Percentiles rank a stretch among this genome's conserved stretches.
These are phyloP conservation scores for Tetramorium simillimum DNA, from an alignment of 1,140 invertebrate species.

Conservation along the genomic window DNA sequence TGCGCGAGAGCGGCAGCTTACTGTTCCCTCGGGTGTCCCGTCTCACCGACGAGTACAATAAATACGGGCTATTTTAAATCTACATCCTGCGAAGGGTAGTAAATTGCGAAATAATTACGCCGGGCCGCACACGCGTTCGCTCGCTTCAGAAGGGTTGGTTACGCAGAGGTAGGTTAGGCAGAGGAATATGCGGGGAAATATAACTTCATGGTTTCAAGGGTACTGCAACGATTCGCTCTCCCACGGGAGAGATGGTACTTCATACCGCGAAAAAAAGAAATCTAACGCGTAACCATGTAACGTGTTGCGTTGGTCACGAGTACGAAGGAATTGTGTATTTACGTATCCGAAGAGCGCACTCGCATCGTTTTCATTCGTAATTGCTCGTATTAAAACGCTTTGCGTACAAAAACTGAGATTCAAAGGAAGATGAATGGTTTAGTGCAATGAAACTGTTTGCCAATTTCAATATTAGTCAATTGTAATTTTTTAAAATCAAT, in stretches of 20 bases:
- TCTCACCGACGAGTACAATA: constrained; percentile 77
- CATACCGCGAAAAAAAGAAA: constrained; percentile 33
- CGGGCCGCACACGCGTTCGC: constrained; percentile 67
- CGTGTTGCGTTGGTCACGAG: constrained; percentile 58
- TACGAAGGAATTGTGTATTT: constrained; percentile 35
- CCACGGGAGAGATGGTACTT: constrained; percentile 74
- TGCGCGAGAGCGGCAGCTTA: constrained; percentile 68
- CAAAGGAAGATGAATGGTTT: neutral
- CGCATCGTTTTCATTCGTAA: constrained; percentile 46
- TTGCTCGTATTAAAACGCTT: constrained; percentile 21
- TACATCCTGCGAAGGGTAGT: constrained; percentile 80
- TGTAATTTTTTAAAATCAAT: neutral
- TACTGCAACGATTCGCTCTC: constrained; percentile 76
- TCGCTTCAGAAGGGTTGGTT: constrained; percentile 73
- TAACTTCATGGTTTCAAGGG: constrained; percentile 77
- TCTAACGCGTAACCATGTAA: constrained; percentile 49
- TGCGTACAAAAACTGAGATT: neutral
- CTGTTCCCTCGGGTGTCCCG: constrained; percentile 71
- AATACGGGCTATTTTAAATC: constrained; percentile 81
- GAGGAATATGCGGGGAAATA: constrained; percentile 74
- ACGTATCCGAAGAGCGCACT: constrained; percentile 19
- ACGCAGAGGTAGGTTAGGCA: constrained; percentile 68
- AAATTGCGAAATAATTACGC: constrained; percentile 83
- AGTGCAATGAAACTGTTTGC: neutral
- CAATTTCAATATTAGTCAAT: neutral